phyloP scores from a whole-genome alignment of 1,140 invertebrate species.

The Meloidogyne exigua region DNA sequence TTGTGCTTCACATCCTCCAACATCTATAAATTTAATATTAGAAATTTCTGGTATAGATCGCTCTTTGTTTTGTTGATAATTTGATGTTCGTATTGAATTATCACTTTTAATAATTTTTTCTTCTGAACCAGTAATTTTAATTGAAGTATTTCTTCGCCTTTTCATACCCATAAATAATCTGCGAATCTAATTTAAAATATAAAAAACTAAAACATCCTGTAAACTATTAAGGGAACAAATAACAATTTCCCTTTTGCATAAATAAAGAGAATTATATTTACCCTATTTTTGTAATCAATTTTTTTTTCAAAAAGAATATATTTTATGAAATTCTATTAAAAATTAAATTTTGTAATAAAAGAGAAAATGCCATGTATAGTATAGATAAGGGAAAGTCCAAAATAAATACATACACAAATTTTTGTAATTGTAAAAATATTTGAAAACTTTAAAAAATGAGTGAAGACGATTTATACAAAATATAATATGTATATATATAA shows the following conservation, averaged over 20 bases:
- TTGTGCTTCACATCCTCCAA: conserved; percentile 56
- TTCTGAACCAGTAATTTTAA: neutral
- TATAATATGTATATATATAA: neutral
- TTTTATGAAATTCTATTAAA: too few species aligned
- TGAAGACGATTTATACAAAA: neutral
- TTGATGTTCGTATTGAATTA: neutral
- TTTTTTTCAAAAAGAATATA: too few species aligned
- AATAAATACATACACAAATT: too few species aligned
- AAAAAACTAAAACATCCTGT: too few species aligned
- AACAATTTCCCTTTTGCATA: too few species aligned
- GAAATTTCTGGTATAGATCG: conserved; percentile 3
- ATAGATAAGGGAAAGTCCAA: too few species aligned
- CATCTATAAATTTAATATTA: conserved; percentile 40
- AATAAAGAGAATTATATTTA: too few species aligned
- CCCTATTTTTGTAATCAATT: too few species aligned
- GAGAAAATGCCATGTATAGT: neutral
- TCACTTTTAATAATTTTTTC: neutral
- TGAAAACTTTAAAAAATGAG: neutral
- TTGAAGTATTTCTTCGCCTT: too few species aligned
- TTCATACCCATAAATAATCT: neutral
- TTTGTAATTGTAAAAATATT: neutral
- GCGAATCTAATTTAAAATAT: neutral
- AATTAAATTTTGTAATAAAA: neutral
- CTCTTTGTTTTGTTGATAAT: neutral
- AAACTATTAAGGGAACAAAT: too few species aligned